A percentile compares a stretch with the other conserved stretches of the same genome.
phyloP scores from a whole-genome alignment of 1,140 invertebrate genomes.

The Drosophila watanabei region DNA sequence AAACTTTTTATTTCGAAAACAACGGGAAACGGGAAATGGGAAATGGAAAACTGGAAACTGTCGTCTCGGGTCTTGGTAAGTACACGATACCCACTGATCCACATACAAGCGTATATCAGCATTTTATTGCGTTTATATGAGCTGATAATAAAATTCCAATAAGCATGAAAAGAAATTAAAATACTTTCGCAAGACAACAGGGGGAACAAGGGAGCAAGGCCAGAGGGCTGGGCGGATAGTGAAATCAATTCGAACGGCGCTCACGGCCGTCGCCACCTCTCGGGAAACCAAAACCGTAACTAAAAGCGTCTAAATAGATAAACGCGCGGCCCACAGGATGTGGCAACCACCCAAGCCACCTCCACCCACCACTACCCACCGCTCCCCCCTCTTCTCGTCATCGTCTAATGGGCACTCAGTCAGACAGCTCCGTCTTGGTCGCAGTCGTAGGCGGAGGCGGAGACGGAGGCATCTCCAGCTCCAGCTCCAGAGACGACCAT shows the following conservation, averaged over 20 bases:
- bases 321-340: constrained; percentile 48
- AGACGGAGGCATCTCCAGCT: neutral
- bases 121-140: constrained; percentile 81
- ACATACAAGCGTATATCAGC: constrained; percentile 33
- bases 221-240: constrained; percentile 1
- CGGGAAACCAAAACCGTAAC: constrained; percentile 65
- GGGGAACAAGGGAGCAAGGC: constrained; percentile 34
- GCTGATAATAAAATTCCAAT: constrained; percentile 83
- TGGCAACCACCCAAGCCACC: constrained; percentile 2
- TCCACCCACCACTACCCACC: neutral
- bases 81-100: neutral
- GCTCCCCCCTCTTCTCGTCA: constrained; percentile 8
- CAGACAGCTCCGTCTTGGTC: constrained; percentile 8
- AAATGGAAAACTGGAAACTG: constrained; percentile 1
- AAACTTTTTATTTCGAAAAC: constrained; percentile 32
- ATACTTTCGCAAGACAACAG: constrained; percentile 64
- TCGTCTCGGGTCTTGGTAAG: constrained; percentile 16
- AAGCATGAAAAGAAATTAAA: constrained; percentile 79
- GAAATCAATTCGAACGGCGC: constrained; percentile 63
- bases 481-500: neutral
- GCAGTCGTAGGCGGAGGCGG: neutral
- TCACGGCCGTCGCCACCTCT: constrained; percentile 19
- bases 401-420: constrained; percentile 74
- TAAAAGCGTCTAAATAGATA: constrained; percentile 81
- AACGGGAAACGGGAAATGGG: neutral